Conservation (phyloP, 2,888 invertebrate genomes). For the Clunio marinus region DNA sequence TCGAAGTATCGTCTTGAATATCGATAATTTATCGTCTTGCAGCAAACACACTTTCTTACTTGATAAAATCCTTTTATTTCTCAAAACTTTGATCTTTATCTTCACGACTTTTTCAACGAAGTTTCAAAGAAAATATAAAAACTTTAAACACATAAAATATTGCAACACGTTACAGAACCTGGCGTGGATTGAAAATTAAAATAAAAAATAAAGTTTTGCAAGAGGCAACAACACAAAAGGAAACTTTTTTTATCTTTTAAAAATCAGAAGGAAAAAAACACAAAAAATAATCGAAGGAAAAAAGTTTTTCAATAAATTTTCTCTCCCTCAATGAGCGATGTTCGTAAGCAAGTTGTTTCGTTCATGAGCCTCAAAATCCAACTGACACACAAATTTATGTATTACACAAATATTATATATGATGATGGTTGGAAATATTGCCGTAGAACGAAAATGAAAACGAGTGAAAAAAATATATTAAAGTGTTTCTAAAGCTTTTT, state of each 20-base stretch:
- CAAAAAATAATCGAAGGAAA: constrained; percentile 4
- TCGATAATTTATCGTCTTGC: too few relatives aligned
- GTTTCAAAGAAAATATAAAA: constrained; percentile 7
- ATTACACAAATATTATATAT: constrained; percentile 39
- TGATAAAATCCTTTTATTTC: too few relatives aligned
- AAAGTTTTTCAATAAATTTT: constrained; percentile 19
- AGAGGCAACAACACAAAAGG: neutral
- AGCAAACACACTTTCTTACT: too few relatives aligned
- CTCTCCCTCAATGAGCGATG: neutral
- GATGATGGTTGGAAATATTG: constrained; percentile 33
- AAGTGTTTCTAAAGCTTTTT: constrained; percentile 32
- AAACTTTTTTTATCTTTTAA: constrained; percentile 4
- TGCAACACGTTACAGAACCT: constrained; percentile 3
- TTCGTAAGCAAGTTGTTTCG: constrained; percentile 16
- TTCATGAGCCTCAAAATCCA: constrained; percentile 37
- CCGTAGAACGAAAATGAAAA: constrained; percentile 38
- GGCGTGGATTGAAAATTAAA: too few relatives aligned
- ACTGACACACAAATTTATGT: constrained; percentile 39
- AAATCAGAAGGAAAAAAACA: constrained; percentile 5
- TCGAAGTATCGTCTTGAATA: too few relatives aligned
- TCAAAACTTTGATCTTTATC: neutral
- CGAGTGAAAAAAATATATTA: constrained; percentile 30
- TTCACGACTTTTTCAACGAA: neutral
- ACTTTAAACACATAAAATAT: neutral
- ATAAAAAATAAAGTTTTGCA: neutral